Conservation (phyloP, 2,113 vertebrate genomes). For the Pelecanoides urinatrix region DNA sequence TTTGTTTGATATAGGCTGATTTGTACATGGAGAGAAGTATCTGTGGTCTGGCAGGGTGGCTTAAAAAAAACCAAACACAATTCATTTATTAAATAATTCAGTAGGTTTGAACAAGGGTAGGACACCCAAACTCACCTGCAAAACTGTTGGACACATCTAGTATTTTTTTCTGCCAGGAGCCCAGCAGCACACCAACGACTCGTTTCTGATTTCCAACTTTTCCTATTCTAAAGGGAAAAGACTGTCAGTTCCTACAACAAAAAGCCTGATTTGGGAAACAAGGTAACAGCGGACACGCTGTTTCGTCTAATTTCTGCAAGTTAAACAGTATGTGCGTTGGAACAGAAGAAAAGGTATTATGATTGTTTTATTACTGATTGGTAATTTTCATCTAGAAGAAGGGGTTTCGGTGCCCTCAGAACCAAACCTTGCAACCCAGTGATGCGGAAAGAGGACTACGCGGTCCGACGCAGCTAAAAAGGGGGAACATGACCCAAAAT, state of each 20-base stretch:
- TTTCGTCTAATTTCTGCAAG: fast-evolving
- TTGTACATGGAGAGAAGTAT: not conserved
- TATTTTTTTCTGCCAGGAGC: conserved; percentile 97
- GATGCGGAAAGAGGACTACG: not conserved
- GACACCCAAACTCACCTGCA: conserved; percentile 79
- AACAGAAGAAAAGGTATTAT: fast-evolving
- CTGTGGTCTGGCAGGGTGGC: too few relatives aligned
- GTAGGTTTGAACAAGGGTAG: not conserved
- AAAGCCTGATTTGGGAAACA: not conserved
- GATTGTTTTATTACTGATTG: fast-evolving
- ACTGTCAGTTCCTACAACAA: not conserved
- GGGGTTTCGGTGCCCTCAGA: not conserved
- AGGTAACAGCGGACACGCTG: fast-evolving
- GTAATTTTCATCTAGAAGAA: not conserved
- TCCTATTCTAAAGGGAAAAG: conserved; percentile 83
- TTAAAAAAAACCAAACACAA: not conserved
- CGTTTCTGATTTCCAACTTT: conserved; percentile 98
- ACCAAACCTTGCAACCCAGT: fast-evolving
- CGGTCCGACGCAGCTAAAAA: not conserved
- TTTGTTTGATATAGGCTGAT: not conserved
- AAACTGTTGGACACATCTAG: conserved; percentile 98
- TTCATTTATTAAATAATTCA: not conserved
- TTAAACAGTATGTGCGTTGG: fast-evolving
- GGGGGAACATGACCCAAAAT: not conserved
- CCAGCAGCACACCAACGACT: conserved; percentile 94